phyloP scores from a whole-genome alignment of 2,888 invertebrate genomes.

The Drosophila nr. perissopoda region DNA sequence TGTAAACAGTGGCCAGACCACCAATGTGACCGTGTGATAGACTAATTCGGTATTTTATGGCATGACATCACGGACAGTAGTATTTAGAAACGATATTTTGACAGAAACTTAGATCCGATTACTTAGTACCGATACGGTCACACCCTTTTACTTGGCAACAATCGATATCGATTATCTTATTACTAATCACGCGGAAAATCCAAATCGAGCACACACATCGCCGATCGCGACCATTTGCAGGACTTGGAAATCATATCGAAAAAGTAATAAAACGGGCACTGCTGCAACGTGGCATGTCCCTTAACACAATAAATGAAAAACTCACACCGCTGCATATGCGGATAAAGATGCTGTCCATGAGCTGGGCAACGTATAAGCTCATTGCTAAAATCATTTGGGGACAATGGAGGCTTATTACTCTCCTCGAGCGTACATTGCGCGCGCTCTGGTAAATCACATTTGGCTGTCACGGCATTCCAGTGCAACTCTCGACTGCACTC shows the following conservation, averaged over 20 bases:
- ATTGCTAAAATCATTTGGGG: slow-evolving; percentile 25
- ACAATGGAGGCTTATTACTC: not conserved
- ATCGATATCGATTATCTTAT: slow-evolving; percentile 20
- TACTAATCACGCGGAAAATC: slow-evolving; percentile 50
- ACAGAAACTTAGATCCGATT: slow-evolving; percentile 38
- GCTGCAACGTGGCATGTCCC: slow-evolving; percentile 82
- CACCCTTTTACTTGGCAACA: slow-evolving; percentile 2
- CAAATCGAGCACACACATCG: slow-evolving; percentile 79
- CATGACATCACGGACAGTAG: slow-evolving; percentile 41
- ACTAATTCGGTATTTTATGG: slow-evolving; percentile 31
- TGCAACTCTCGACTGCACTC: slow-evolving; percentile 81
- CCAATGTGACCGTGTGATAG: slow-evolving; percentile 23
- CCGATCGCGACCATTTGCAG: slow-evolving; percentile 79
- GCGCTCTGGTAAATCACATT: slow-evolving; percentile 82
- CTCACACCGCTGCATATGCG: slow-evolving; percentile 82
- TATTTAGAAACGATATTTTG: slow-evolving; percentile 22
- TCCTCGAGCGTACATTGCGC: slow-evolving; percentile 70
- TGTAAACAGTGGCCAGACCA: slow-evolving; percentile 47
- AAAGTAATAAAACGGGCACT: slow-evolving; percentile 83
- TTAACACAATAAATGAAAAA: slow-evolving; percentile 83
- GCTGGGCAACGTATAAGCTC: slow-evolving; percentile 73
- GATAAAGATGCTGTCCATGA: slow-evolving; percentile 82
- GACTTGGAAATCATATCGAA: slow-evolving; percentile 79
- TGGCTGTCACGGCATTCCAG: slow-evolving; percentile 81
- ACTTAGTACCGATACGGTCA: slow-evolving; percentile 37